Base-by-base conservation (phyloP, 2,797 vertebrate species). In the Columba guinea region DNA sequence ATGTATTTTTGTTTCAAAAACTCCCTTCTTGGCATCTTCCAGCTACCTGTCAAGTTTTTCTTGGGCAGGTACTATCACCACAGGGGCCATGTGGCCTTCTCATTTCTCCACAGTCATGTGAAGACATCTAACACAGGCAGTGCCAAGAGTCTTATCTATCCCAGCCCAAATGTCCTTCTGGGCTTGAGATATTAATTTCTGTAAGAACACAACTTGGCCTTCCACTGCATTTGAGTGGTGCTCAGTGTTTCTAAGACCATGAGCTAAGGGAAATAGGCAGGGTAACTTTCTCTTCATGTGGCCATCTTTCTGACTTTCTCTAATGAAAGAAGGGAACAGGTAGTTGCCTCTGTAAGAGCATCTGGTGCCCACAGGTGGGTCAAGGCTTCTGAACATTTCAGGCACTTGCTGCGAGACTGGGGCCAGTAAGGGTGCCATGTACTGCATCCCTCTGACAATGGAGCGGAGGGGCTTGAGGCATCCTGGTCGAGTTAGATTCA, bases 351-450 rank as follows among this genome's bases (percentile, higher is more conserved):
- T 5, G 1, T 46, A 22, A 69, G 14, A 67, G 46, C 11, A 11
- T 37, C 63, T 32, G 15, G 11, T 37, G 27, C 23, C 34, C 26
- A 30, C 11, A 30, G 20, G 32, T 7, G 15, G 41, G 44, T 9
- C 27, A 55, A 39, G 23, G 6, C 41, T 14, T 49, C 2, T 2
- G 68, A 75, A 39, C 23, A 37, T 8, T 68, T 76, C 7, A 22
- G 35, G 37, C 4, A 27, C 18, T 14, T 77, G 9, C 48, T 52
- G 55, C 27, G 23, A 53, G 27, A 34, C 55, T 37, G 41, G 20
- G 24, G 48, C 21, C 9, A 7, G n/a, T n/a, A 28, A 20, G 1
- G 4, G 7, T 22, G 17, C 41, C 1, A 4, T 26, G 14, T 64
- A 5, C 32, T 18, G 26, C 35, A 56, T 56, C 44, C 34, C 13